Percentiles rank a stretch among this genome's conserved stretches.
phyloP scores from a whole-genome alignment of 1,140 invertebrate species.

The Oryzaephilus surinamensis region DNA sequence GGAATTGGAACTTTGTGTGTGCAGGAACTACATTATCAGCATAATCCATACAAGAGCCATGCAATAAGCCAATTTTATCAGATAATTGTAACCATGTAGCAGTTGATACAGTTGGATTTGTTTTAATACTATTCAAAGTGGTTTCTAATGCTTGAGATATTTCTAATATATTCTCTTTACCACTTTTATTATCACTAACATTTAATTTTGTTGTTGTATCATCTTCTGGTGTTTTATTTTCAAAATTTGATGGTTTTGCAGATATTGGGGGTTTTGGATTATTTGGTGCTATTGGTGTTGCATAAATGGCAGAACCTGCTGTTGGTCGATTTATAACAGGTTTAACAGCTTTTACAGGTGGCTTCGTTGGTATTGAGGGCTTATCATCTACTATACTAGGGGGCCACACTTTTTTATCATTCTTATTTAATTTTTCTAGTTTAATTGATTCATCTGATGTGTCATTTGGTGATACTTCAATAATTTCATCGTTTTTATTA shows the following conservation, averaged over 20 bases:
- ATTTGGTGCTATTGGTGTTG: conserved; percentile 45
- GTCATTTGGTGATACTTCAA: conserved; percentile 25
- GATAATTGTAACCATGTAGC: conserved; percentile 72
- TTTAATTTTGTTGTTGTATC: conserved; percentile 10
- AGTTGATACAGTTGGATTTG: conserved; percentile 46
- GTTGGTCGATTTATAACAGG: conserved; percentile 35
- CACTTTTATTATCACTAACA: conserved; percentile 25
- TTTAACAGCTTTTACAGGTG: conserved; percentile 45
- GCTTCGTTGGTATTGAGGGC: conserved; percentile 60
- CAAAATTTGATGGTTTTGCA: conserved; percentile 46
- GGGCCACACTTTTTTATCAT: conserved; percentile 45
- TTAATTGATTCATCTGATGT: conserved; percentile 30
- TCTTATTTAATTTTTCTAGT: conserved; percentile 38
- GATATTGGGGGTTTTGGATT: conserved; percentile 42
- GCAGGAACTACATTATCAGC: conserved; percentile 65
- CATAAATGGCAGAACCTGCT: conserved; percentile 46
- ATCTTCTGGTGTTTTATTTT: conserved; percentile 35
- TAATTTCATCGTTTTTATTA: conserved; percentile 29
- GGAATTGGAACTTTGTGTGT: conserved; percentile 79
- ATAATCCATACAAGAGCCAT: conserved; percentile 63
- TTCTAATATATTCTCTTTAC: conserved; percentile 57
- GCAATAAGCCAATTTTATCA: conserved; percentile 69
- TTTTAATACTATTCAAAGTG: conserved; percentile 51
- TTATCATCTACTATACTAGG: conserved; percentile 46
- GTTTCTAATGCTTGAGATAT: conserved; percentile 57